These are phyloP conservation scores for Struthidea cinerea DNA, from an alignment of 2,113 vertebrate species.

Conservation along the genomic window DNA sequence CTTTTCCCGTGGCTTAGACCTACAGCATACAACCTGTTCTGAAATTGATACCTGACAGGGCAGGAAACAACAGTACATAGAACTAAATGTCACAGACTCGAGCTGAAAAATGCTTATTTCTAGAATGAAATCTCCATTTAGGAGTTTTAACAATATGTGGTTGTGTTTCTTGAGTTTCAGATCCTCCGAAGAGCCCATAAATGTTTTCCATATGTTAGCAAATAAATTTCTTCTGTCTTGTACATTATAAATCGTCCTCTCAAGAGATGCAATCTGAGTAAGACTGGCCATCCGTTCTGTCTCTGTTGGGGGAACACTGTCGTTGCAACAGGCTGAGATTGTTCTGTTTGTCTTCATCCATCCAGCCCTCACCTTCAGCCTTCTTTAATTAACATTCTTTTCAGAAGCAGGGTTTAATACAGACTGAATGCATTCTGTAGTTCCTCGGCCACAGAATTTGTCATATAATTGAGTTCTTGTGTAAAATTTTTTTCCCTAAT, in stretches of 20 bases:
- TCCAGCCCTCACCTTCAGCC: constrained; percentile 3
- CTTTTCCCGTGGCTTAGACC: background rate
- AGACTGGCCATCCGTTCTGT: constrained; percentile 20
- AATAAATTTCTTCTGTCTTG: constrained; percentile 57
- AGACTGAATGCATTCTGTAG: background rate
- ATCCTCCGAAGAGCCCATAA: constrained; percentile 33
- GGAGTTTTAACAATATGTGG: constrained; percentile 12
- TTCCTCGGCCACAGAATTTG: background rate
- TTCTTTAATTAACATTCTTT: constrained; percentile 8
- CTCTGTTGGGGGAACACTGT: background rate
- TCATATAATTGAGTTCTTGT: background rate
- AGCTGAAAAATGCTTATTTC: background rate
- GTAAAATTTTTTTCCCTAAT: background rate
- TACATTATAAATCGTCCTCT: constrained; percentile 47
- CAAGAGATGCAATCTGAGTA: constrained; percentile 52
- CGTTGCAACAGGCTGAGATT: background rate
- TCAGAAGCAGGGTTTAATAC: background rate
- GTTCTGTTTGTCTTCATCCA: constrained; percentile 34
- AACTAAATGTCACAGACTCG: background rate
- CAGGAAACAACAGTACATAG: background rate
- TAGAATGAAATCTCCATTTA: constrained; percentile 2
- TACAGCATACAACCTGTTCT: background rate
- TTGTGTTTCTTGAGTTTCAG: constrained; percentile 50
- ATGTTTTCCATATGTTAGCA: constrained; percentile 67
- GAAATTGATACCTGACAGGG: background rate